phyloP scores from a whole-genome alignment of 2,888 invertebrate species.

The Stenolophus ochropezus region DNA sequence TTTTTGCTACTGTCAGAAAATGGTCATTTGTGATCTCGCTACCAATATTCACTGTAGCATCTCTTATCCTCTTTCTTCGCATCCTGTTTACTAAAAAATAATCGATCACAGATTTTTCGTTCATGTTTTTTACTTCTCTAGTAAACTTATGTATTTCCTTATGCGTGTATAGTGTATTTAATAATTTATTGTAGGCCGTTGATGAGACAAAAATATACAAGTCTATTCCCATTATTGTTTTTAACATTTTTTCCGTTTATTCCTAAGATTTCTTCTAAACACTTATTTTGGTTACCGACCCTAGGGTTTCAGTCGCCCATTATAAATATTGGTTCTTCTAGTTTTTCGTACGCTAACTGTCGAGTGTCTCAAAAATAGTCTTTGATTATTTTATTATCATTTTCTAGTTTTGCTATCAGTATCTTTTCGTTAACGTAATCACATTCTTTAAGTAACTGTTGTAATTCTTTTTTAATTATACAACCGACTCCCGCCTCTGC shows the following conservation, averaged over 20 bases:
- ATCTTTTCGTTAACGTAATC: background rate
- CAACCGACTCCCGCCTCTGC: slow-evolving; percentile 54
- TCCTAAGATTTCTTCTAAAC: too few relatives aligned
- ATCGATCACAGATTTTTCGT: background rate
- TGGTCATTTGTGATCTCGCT: background rate
- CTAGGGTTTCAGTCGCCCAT: too few relatives aligned
- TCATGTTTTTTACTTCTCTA: background rate
- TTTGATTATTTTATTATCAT: background rate
- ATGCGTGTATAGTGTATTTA: background rate
- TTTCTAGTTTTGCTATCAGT: background rate
- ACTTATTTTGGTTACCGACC: too few relatives aligned
- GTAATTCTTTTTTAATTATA: too few relatives aligned
- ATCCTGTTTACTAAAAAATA: background rate
- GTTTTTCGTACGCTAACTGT: background rate
- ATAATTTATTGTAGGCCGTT: background rate
- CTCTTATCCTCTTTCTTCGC: background rate
- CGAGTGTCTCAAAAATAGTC: background rate
- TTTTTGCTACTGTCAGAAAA: too few relatives aligned
- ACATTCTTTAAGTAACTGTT: too few relatives aligned
- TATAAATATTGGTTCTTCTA: background rate
- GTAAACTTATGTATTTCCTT: background rate
- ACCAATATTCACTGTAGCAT: background rate
- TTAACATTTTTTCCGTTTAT: background rate
- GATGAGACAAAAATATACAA: background rate
- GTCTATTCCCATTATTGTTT: too few relatives aligned